A percentile compares a stretch with the other conserved stretches of the same genome.
phyloP scores from a whole-genome alignment of 1,140 invertebrate genomes.

The Trachelipus rathkii region DNA sequence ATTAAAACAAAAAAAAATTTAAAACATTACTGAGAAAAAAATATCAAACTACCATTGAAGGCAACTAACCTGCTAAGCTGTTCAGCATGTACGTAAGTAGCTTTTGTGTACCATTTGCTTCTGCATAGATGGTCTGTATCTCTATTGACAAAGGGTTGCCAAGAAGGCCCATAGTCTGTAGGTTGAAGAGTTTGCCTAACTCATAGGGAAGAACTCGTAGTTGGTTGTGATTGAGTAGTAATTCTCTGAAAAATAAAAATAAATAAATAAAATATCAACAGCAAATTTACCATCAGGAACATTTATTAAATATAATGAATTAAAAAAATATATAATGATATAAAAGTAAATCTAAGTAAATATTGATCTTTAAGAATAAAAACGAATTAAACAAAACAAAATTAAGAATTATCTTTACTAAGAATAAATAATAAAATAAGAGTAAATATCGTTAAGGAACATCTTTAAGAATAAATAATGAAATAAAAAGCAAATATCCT shows the following conservation, averaged over 20 bases:
- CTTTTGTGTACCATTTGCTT: constrained; percentile 88
- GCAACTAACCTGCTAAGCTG: constrained; percentile 78
- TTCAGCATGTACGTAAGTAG: constrained; percentile 89
- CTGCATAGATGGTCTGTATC: constrained; percentile 82
- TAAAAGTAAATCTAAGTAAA: too few species aligned
- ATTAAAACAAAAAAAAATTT: background rate
- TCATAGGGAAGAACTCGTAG: constrained; percentile 91
- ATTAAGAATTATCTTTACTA: too few species aligned
- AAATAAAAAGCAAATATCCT: too few species aligned
- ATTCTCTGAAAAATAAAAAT: constrained; percentile 66
- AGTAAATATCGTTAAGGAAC: too few species aligned
- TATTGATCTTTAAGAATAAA: too few species aligned
- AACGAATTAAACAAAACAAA: too few species aligned
- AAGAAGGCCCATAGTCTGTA: constrained; percentile 59
- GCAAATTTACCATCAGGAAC: too few species aligned
- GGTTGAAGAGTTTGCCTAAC: constrained; percentile 94
- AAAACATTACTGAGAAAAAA: background rate
- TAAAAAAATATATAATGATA: too few species aligned
- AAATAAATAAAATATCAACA: too few species aligned
- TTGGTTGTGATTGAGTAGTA: constrained; percentile 89
- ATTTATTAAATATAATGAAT: too few species aligned
- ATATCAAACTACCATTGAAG: background rate
- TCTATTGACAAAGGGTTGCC: constrained; percentile 93
- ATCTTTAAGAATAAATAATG: too few species aligned
- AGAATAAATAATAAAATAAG: too few species aligned